These are phyloP conservation scores for Pitangus sulphuratus DNA, from an alignment of 2,797 vertebrate genomes.

Conservation along the genomic window DNA sequence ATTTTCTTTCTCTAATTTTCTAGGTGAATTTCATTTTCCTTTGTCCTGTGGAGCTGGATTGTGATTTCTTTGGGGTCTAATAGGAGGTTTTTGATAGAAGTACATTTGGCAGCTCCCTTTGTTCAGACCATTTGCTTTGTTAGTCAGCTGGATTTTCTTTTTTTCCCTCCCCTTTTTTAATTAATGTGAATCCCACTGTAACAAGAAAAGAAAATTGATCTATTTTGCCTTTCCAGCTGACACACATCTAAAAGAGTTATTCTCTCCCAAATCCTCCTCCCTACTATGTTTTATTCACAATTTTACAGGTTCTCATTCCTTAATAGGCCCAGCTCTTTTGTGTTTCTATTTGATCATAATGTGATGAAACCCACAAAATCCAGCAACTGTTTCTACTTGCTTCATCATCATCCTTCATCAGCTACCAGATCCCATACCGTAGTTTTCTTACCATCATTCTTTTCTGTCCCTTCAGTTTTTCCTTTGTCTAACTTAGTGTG, in stretches of 20 bases:
- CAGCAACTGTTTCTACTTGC: not conserved
- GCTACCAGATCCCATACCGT: not conserved
- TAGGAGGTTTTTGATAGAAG: not conserved
- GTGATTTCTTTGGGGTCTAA: not conserved
- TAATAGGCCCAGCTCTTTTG: not conserved
- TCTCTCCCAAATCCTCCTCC: not conserved
- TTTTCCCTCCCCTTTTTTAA: not conserved
- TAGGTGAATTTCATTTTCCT: not conserved
- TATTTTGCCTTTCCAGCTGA: not conserved
- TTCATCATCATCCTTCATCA: not conserved
- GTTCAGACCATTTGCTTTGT: not conserved
- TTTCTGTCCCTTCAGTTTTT: not conserved
- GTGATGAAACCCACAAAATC: not conserved
- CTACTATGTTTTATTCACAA: not conserved
- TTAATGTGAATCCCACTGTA: not conserved
- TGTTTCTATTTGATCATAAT: slow-evolving; percentile 13
- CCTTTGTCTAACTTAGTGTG: not conserved
- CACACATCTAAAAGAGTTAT: not conserved
- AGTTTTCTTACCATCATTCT: not conserved
- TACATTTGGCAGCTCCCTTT: not conserved
- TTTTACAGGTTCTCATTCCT: not conserved
- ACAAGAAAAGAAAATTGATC: not conserved
- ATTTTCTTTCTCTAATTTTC: not conserved
- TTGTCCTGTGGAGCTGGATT: not conserved
- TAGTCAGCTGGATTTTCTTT: not conserved